A percentile compares a stretch with the other conserved stretches of the same genome.
Evolutionary conservation across 2,797 vertebrate species (phyloP).

Genomic region (Mormyrops boulengeri): DNA sequence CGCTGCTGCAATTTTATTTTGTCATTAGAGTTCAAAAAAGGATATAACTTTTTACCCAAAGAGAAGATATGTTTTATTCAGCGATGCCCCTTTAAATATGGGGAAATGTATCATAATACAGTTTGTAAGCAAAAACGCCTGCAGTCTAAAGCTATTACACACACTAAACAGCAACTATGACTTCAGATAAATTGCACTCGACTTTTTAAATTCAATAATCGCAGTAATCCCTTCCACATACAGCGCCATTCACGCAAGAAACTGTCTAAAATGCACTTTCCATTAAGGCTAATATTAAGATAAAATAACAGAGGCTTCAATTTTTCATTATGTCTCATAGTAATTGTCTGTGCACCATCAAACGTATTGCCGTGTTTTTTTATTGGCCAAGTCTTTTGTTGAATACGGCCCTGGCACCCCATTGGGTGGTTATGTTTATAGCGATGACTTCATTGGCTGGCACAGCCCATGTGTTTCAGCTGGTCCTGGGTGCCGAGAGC

Average conservation of each 20-base stretch:
- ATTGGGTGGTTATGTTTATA: neutral
- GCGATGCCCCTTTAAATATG: neutral
- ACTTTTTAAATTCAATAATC: neutral
- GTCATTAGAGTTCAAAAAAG: neutral
- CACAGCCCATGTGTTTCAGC: neutral
- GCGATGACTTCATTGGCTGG: neutral
- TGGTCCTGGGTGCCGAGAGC: neutral
- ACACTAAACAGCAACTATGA: neutral
- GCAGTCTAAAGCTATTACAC: neutral
- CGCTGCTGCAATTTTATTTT: neutral
- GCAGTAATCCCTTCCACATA: neutral
- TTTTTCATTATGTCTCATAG: neutral
- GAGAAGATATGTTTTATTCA: neutral
- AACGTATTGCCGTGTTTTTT: neutral
- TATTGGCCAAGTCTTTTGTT: neutral
- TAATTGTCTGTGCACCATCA: neutral
- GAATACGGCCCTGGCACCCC: neutral
- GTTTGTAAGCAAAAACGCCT: neutral
- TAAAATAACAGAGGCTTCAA: neutral
- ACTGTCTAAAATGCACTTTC: neutral
- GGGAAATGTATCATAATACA: neutral
- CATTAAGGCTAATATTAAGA: neutral
- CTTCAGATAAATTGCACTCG: neutral
- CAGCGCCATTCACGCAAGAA: neutral
- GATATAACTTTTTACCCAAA: neutral